Evolutionary conservation across 2,797 vertebrate genomes (phyloP).

Genomic region (Falco cherrug): DNA sequence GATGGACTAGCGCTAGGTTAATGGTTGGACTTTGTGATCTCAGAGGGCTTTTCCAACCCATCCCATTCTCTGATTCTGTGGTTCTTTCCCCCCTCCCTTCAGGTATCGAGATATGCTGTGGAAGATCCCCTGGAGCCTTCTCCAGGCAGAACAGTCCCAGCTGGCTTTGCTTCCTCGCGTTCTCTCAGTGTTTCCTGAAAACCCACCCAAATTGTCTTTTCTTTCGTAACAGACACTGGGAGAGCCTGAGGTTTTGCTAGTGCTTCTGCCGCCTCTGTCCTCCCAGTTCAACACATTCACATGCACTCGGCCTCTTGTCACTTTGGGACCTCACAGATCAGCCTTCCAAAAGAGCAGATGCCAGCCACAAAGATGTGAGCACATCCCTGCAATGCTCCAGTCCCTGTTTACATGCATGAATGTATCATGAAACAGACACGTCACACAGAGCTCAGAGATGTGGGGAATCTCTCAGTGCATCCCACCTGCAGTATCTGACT

Average conservation of each 20-base stretch:
- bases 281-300: neutral
- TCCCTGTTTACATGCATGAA: neutral
- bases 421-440: neutral
- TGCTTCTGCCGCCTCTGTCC: neutral
- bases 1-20: too few species aligned
- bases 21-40: too few species aligned
- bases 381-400: neutral
- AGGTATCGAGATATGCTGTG: neutral
- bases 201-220: neutral
- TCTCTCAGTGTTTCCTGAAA: neutral
- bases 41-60: too few species aligned
- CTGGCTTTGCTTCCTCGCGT: neutral
- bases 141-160: too few species aligned
- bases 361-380: neutral
- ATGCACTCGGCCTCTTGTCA: too few species aligned
- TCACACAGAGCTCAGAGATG: neutral
- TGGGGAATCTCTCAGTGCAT: neutral
- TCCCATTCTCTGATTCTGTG: too few species aligned
- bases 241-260: neutral
- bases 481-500: neutral
- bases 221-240: neutral
- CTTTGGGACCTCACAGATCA: neutral
- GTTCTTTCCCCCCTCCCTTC: neutral
- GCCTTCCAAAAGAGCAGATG: neutral
- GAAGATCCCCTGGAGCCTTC: neutral